Base-by-base conservation (phyloP, 2,888 invertebrate genomes). In the Drosophila nr. fundita region DNA sequence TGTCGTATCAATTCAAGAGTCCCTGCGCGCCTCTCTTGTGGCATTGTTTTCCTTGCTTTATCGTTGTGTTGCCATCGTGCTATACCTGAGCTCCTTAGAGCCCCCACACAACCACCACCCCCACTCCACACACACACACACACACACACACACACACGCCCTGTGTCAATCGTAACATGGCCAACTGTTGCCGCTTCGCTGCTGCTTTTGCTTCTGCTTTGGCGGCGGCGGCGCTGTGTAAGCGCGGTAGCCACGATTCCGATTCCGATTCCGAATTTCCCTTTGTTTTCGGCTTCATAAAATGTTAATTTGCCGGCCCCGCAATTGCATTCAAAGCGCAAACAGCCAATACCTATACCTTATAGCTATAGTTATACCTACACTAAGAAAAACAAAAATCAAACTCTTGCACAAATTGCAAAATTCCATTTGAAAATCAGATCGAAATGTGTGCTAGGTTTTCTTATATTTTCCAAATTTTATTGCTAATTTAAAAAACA, bases 191-290 rank as follows among this genome's bases (percentile, higher is more conserved):
- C 78, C 45, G 38, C 38, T 36, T n/a, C 27, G 36, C 45, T 21
- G 18, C 45, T 15, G 45, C 15, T 49, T 18, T 2, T 45, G 45
- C 15, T 36, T 68, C 36, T 40, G 49, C 75, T 79, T 77, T 75
- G 65, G 72, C 76, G 71, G 73, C 76, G 53, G 24, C 65, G 79
- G 68, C 82, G 78, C 83, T 90, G 91, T 90, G 91, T 91, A 91
- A 91, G 82, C 87, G 83, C 89, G 87, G 91, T 85, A 91, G 91
- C 91, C 91, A 90, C 91, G 91, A 91, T 85, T 78, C 73, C 63
- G 76, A 76, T 75, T 83, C 73, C 82, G 72, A 78, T 68, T 89
- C 78, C 87, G 76, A 87, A 87, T 85, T 86, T 87, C 84, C 85
- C 86, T 86, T 86, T 86, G 85, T 86, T 87, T 86, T 86, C 83